Evolutionary conservation across 1,140 invertebrate species (phyloP).

Genomic region (Drosophila pseudoananassae): DNA sequence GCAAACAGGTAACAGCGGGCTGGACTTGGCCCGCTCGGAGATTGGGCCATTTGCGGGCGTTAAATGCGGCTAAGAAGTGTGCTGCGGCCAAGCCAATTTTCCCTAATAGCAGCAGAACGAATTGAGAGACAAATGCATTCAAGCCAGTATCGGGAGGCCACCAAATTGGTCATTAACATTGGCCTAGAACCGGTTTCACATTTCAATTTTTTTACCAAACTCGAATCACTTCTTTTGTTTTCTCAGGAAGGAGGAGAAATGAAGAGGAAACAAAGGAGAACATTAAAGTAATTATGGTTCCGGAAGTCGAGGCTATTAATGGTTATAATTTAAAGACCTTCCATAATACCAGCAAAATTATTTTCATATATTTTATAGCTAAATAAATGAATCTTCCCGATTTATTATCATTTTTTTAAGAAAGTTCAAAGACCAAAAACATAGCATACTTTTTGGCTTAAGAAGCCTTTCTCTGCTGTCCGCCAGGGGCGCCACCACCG

Average conservation of each 20-base stretch:
- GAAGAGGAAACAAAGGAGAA: neutral
- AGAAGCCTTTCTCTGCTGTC: neutral
- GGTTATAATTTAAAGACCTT: too few species aligned
- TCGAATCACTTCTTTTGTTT: neutral
- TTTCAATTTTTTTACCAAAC: constrained; percentile 4
- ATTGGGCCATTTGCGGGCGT: constrained; percentile 51
- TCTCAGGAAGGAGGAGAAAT: neutral
- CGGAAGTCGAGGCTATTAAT: neutral
- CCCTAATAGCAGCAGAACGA: constrained; percentile 21
- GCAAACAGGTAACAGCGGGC: constrained; percentile 16
- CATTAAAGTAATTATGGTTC: neutral
- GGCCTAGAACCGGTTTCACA: constrained; percentile 25
- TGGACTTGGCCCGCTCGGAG: neutral
- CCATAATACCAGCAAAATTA: too few species aligned
- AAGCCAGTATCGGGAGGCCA: constrained; percentile 3
- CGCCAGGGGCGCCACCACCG: neutral
- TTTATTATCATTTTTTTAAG: too few species aligned
- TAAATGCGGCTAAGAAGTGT: constrained; percentile 48
- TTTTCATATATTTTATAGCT: too few species aligned
- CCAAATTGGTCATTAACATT: constrained; percentile 31
- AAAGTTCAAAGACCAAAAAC: neutral
- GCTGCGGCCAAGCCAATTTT: constrained; percentile 14
- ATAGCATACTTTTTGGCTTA: constrained; percentile 2
- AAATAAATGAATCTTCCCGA: too few species aligned
- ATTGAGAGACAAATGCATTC: constrained; percentile 30